Conservation (phyloP, 2,888 invertebrate species). For the Calliphora vomitoria region DNA sequence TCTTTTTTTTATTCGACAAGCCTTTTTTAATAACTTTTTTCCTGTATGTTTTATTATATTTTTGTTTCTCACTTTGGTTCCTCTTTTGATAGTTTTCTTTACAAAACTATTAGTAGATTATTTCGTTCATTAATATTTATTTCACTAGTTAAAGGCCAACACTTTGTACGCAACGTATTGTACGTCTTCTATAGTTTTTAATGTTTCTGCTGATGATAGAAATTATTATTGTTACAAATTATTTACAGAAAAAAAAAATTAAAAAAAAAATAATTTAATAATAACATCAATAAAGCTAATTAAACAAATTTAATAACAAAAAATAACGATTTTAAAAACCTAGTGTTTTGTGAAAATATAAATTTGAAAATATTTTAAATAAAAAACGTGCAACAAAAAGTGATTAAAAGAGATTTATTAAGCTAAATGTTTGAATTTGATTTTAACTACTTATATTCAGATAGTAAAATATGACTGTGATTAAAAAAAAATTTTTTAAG, state of each 20-base stretch:
- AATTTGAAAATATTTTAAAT: too few relatives aligned
- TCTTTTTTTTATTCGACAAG: slow-evolving; percentile 11
- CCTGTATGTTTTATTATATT: background rate
- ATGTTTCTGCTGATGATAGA: background rate
- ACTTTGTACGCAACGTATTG: slow-evolving; percentile 51
- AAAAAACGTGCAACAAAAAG: too few relatives aligned
- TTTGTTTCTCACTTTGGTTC: slow-evolving; percentile 19
- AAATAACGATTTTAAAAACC: background rate
- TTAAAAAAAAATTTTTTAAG: too few relatives aligned
- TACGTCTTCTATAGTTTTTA: background rate
- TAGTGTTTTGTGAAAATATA: too few relatives aligned
- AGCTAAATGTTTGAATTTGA: too few relatives aligned
- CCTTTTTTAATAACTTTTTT: slow-evolving; percentile 58
- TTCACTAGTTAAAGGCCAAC: slow-evolving; percentile 37
- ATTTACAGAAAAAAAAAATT: background rate
- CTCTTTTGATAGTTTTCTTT: slow-evolving; percentile 42
- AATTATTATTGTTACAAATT: slow-evolving; percentile 2
- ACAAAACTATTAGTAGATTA: slow-evolving; percentile 48
- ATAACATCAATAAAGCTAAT: slow-evolving; percentile 3
- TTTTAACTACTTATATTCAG: too few relatives aligned
- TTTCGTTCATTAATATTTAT: slow-evolving; percentile 25
- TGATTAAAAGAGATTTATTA: too few relatives aligned
- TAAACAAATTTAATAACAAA: background rate
- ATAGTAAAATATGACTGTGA: too few relatives aligned
- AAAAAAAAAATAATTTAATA: background rate